These are phyloP conservation scores for Parascotia fuliginaria DNA, from an alignment of 2,888 invertebrate species.

Conservation along the genomic window DNA sequence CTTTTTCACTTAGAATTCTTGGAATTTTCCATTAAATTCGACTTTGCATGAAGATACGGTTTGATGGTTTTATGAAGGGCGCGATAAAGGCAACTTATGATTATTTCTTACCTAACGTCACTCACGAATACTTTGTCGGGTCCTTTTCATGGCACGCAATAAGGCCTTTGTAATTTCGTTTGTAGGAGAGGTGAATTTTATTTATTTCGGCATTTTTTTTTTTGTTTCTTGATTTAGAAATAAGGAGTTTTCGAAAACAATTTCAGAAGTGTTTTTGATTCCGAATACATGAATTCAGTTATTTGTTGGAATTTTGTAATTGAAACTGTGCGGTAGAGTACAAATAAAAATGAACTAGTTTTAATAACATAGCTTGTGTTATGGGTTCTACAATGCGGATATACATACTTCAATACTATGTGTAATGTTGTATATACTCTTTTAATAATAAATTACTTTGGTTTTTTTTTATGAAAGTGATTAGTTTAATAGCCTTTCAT, in stretches of 20 bases:
- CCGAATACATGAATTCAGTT: too few relatives aligned
- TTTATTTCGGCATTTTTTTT: not conserved
- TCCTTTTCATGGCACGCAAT: slow-evolving; percentile 34
- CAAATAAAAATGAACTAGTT: too few relatives aligned
- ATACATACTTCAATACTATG: too few relatives aligned
- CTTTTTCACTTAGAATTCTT: slow-evolving; percentile 19
- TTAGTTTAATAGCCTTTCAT: too few relatives aligned
- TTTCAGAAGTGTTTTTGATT: not conserved
- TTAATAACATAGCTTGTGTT: too few relatives aligned
- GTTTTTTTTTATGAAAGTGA: too few relatives aligned
- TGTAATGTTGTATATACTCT: too few relatives aligned
- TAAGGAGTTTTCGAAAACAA: not conserved
- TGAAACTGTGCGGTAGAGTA: too few relatives aligned
- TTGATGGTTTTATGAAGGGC: slow-evolving; percentile 41
- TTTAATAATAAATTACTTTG: too few relatives aligned
- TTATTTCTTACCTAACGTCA: slow-evolving; percentile 44
- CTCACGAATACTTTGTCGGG: slow-evolving; percentile 25
- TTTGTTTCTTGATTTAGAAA: not conserved
- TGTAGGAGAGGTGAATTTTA: slow-evolving; percentile 4
- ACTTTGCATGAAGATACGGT: slow-evolving; percentile 41
- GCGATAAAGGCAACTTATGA: slow-evolving; percentile 41
- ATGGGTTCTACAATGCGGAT: too few relatives aligned
- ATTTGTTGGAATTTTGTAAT: too few relatives aligned
- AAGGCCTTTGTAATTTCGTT: slow-evolving; percentile 10
- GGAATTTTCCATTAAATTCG: slow-evolving; percentile 39